Evolutionary conservation across 1,140 invertebrate genomes (phyloP).

Genomic region (Archegozetes longisetosus): DNA sequence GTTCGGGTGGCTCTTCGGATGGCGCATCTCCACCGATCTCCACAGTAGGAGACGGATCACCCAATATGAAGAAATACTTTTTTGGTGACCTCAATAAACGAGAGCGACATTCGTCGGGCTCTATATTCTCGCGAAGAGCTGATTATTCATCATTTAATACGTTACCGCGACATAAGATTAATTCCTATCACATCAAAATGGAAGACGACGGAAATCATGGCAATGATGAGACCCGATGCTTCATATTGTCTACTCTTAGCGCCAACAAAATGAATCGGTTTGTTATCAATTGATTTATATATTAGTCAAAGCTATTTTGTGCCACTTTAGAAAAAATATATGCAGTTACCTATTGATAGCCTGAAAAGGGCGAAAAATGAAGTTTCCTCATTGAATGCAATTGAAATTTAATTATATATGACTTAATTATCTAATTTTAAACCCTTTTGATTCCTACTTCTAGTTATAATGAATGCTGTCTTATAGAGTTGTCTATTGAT

Average conservation of each 20-base stretch:
- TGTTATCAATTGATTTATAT: too few relatives aligned
- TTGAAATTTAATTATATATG: too few relatives aligned
- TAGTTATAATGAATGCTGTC: too few relatives aligned
- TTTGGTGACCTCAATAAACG: background rate
- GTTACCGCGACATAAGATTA: conserved; percentile 81
- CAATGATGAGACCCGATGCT: conserved; percentile 87
- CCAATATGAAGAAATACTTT: background rate
- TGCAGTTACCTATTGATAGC: too few relatives aligned
- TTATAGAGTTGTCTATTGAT: too few relatives aligned
- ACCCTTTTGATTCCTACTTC: too few relatives aligned
- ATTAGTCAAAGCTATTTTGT: too few relatives aligned
- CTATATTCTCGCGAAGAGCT: conserved; percentile 65
- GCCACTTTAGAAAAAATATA: too few relatives aligned
- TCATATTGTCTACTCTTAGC: conserved; percentile 75
- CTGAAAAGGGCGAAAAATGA: too few relatives aligned
- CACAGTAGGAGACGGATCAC: background rate
- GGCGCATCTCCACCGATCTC: conserved; percentile 1
- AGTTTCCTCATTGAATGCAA: too few relatives aligned
- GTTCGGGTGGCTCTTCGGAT: conserved; percentile 20
- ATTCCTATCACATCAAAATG: conserved; percentile 98
- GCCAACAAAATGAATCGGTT: conserved; percentile 52
- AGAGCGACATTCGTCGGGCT: conserved; percentile 20
- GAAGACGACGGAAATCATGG: conserved; percentile 93
- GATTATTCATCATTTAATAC: conserved; percentile 90
- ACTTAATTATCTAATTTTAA: too few relatives aligned